Evolutionary conservation across 1,140 invertebrate genomes (phyloP), one percentile per base, ranked within the genome.

Genomic region (Meloidogyne chitwoodi): DNA sequence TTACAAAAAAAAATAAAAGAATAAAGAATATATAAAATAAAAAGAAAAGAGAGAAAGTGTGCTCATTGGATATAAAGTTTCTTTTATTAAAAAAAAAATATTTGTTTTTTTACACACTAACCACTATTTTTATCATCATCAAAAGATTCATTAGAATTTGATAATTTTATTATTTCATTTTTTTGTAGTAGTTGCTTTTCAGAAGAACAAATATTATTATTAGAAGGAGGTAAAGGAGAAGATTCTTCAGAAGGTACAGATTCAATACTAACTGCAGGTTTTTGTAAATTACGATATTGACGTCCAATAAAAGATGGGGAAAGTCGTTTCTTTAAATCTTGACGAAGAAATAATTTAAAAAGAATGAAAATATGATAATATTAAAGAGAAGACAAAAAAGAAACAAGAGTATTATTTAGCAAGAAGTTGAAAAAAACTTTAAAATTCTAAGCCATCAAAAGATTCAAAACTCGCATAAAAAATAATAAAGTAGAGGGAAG

Each of bases 231-330:
- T 16, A 44, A 27, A 16, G 38, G 48, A 8, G 44, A 24, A 26
- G 70, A 72, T 27, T 61, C 70, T 31, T 72, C 70, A 31, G 70
- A 72, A 14, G 22, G 70, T 27, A 63, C 70, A 29, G 70, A 72
- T 27, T 72, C 70, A 8, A 72, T n/a, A 16, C 38, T 61, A 14
- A 72, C 68, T 2, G 68, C 41, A 6, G 68, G 70, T 63, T n/a
- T 65, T 27, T 63, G 34, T 31, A 31, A 5, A 14, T 71, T 22
- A 27, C 22, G 0, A 56, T 63, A 31, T 31, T n/a, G 10, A 11
- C n/a, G 48, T 6, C 29, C 44, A 64, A n/a, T 8, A 24, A 72
- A 26, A 3, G 68, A 56, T n/a, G 38, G 31, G 14, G 70, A 31
- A 62, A 72, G 48, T 24, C 24, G 41, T 5, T n/a, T 31, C 19